These are phyloP conservation scores for Coelinius sp. DNA, from an alignment of 2,888 invertebrate species.

Conservation along the genomic window DNA sequence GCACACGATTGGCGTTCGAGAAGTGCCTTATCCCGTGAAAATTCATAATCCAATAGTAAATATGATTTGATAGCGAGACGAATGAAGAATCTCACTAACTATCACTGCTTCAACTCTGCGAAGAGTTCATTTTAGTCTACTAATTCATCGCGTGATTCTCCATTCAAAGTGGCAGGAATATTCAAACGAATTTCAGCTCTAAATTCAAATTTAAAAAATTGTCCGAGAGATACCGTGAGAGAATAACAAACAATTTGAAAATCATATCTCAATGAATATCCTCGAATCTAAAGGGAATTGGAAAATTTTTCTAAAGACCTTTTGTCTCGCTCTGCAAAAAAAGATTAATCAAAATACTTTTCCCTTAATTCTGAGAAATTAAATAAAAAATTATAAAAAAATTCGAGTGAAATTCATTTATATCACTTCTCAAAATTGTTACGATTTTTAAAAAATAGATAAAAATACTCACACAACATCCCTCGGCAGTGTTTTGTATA, in stretches of 20 bases:
- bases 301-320: too few relatives aligned
- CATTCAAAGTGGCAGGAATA: background rate
- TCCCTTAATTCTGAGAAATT: too few relatives aligned
- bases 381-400: too few relatives aligned
- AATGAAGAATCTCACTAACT: background rate
- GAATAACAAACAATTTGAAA: too few relatives aligned
- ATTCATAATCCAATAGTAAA: background rate
- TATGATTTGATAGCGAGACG: background rate
- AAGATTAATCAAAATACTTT: too few relatives aligned
- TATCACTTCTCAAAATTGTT: background rate
- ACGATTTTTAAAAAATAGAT: background rate
- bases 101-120: background rate
- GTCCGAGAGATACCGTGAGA: too few relatives aligned
- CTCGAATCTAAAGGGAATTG: too few relatives aligned
- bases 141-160: background rate
- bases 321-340: too few relatives aligned
- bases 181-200: too few relatives aligned
- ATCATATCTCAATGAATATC: too few relatives aligned
- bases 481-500: slow-evolving; percentile 78
- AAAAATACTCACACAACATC: slow-evolving; percentile 77
- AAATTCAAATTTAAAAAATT: too few relatives aligned
- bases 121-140: background rate
- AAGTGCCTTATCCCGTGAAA: background rate
- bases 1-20: background rate
- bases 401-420: too few relatives aligned